Evolutionary conservation across 2,797 vertebrate species (phyloP).

Genomic region (Anguilla obscura): DNA sequence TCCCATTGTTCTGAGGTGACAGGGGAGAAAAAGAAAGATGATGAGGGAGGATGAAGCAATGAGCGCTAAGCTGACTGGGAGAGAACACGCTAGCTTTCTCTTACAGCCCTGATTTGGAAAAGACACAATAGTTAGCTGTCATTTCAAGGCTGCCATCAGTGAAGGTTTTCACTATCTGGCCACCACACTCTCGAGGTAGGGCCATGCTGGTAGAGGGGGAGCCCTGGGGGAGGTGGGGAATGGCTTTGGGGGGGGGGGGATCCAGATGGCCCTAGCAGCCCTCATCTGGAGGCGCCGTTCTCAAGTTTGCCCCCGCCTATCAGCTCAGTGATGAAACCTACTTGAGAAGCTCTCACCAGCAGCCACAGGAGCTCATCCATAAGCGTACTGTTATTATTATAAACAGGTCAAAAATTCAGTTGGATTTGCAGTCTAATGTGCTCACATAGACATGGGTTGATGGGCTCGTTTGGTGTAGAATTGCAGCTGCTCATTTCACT

Average conservation of each 20-base stretch:
- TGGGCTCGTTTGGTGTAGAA: background rate
- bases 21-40: background rate
- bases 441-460: background rate
- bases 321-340: slow-evolving; percentile 21
- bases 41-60: background rate
- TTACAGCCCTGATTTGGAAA: background rate
- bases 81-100: background rate
- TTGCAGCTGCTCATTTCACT: background rate
- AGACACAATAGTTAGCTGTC: background rate
- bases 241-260: background rate
- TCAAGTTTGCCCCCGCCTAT: background rate
- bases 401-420: background rate
- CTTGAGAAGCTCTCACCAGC: background rate
- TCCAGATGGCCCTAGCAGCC: slow-evolving; percentile 18
- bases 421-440: background rate
- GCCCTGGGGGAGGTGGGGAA: background rate
- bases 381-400: background rate
- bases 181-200: background rate
- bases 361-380: background rate
- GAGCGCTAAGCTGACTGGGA: background rate
- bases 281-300: background rate
- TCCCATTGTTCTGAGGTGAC: background rate
- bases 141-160: background rate
- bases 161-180: background rate
- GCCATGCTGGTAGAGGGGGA: background rate